Percentiles rank a stretch among this genome's conserved stretches.
phyloP scores from a whole-genome alignment of 2,113 vertebrate species.

The Taurulus bubalis region DNA sequence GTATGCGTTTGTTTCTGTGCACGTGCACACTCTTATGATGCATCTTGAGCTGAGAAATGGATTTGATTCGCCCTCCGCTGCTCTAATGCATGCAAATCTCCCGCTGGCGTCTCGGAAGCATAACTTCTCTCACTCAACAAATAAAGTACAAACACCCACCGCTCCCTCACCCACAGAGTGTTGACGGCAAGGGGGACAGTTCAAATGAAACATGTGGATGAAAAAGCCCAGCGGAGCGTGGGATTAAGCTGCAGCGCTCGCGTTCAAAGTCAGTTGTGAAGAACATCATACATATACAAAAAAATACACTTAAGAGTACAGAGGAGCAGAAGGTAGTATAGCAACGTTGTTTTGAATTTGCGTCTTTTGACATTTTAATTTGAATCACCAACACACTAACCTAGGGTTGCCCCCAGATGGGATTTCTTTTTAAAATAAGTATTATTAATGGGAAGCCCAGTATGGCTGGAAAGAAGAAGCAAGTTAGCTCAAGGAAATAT shows the following conservation, averaged over 20 bases:
- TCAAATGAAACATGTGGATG: slow-evolving; percentile 60
- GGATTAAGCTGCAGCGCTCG: slow-evolving; percentile 50
- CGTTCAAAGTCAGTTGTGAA: slow-evolving; percentile 48
- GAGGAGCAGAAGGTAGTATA: slow-evolving; percentile 12
- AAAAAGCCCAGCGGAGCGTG: slow-evolving; percentile 51
- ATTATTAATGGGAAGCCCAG: slow-evolving; percentile 30
- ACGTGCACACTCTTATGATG: not conserved
- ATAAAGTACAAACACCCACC: slow-evolving; percentile 64
- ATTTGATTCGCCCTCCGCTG: slow-evolving; percentile 73
- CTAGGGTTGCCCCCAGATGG: slow-evolving; percentile 13
- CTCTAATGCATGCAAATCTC: slow-evolving; percentile 82
- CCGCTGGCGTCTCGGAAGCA: slow-evolving; percentile 70
- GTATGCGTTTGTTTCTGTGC: slow-evolving; percentile 44
- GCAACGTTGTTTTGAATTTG: slow-evolving; percentile 36
- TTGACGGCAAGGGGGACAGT: slow-evolving; percentile 69
- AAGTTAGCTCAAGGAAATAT: slow-evolving; percentile 10
- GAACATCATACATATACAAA: slow-evolving; percentile 28
- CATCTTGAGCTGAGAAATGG: slow-evolving; percentile 67
- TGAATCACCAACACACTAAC: slow-evolving; percentile 7
- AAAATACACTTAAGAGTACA: slow-evolving; percentile 18
- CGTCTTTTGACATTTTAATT: slow-evolving; percentile 50
- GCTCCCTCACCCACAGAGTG: slow-evolving; percentile 39
- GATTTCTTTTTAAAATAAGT: not conserved
- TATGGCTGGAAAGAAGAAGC: slow-evolving; percentile 11
- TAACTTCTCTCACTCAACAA: slow-evolving; percentile 67